Base-by-base conservation (phyloP, 2,888 invertebrate genomes). In the Eremobia ochroleuca region DNA sequence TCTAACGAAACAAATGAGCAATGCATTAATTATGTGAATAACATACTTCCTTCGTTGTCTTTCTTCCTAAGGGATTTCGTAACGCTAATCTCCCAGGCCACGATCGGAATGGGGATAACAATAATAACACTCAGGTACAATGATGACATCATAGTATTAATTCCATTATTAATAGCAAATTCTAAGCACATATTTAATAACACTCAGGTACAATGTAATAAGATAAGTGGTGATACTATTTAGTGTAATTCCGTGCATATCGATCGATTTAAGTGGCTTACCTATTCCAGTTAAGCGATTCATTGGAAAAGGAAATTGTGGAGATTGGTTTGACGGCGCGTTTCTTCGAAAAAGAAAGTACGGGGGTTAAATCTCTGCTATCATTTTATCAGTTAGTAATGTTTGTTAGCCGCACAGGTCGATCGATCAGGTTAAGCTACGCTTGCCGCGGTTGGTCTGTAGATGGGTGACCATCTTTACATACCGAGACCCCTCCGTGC, bases 211-310 rank as follows among this genome's bases (percentile, higher is more conserved):
- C 74, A 18, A 46, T 62, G 28, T 67, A 75, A 77, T 58, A 25
- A 52, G 34, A 67, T 75, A n/a, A 64, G n/a, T 18, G 13, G 15
- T 11, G 15, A 25, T 25, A 11, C 15, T 61, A 31, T 49, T 46
- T 52, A 46, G 25, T 25, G 18, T 34, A 49, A 37, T 37, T 31
- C 49, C 21, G 31, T n/a, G 13, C n/a, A 28, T 13, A 49, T 28
- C 40, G 40, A 76, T 76, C 40, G 49, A 67, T 77, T 15, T 40
- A 43, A 49, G 15, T 52, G 59, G n/a, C 21, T 37, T 72, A 40
- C 2, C 21, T 25, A 34, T 37, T 37, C n/a, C 37, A 25, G 62
- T 25, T 8, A n/a, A 62, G 25, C 34, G 28, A 55, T 55, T 43
- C 28, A 72, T 61, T 18, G 28, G n/a, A 40, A 64, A 64, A 4